These are phyloP conservation scores for Tragulus kanchil DNA, from an alignment of 2,113 vertebrate genomes.

Conservation along the genomic window DNA sequence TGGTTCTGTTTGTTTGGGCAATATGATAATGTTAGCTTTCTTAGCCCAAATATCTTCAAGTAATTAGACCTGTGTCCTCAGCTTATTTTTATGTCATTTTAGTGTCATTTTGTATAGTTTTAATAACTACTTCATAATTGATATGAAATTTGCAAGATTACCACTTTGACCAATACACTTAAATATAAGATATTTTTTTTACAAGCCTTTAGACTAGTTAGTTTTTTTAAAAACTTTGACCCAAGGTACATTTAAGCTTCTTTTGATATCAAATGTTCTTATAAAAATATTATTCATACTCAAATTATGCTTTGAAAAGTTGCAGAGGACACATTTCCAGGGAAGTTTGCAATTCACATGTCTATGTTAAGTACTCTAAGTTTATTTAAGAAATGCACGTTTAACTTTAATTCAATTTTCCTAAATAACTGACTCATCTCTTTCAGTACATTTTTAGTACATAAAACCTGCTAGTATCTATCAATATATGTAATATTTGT, in stretches of 20 bases:
- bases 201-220: neutral
- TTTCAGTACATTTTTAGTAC: neutral
- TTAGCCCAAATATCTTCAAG: neutral
- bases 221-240: neutral
- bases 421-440: neutral
- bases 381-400: neutral
- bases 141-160: neutral
- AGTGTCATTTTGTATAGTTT: neutral
- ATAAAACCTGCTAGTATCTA: neutral
- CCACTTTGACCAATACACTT: neutral
- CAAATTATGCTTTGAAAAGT: neutral
- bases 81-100: neutral
- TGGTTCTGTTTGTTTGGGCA: neutral
- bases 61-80: neutral
- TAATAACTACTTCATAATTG: neutral
- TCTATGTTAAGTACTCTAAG: neutral
- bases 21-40: neutral
- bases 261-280: neutral
- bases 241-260: neutral
- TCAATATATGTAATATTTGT: neutral
- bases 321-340: neutral
- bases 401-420: neutral
- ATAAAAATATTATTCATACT: neutral
- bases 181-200: neutral
- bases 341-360: neutral